These are phyloP conservation scores for Amiota minor DNA, from an alignment of 2,888 invertebrate species.

Conservation along the genomic window DNA sequence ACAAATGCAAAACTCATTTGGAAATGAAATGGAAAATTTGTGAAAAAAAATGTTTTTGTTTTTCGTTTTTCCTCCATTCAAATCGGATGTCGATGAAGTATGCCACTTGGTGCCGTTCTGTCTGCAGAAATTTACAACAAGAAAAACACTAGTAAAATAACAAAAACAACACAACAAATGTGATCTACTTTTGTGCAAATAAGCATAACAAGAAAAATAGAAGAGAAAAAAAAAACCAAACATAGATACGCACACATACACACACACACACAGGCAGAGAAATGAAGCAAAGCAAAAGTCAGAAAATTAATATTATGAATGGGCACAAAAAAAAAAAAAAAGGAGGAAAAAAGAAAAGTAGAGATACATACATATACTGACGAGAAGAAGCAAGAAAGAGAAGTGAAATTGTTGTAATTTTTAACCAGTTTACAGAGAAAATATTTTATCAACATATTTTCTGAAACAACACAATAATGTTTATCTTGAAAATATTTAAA, in stretches of 20 bases:
- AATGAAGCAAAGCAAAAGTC: neutral
- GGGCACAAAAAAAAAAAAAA: slow-evolving; percentile 31
- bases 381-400: neutral
- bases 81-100: slow-evolving; percentile 54
- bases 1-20: too few species aligned
- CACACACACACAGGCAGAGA: neutral
- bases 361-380: slow-evolving; percentile 13
- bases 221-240: slow-evolving; percentile 4
- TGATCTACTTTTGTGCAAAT: slow-evolving; percentile 22
- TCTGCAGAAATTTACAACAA: slow-evolving; percentile 52
- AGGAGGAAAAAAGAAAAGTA: slow-evolving; percentile 43
- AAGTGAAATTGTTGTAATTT: slow-evolving; percentile 55
- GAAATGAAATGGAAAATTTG: too few species aligned
- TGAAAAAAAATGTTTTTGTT: slow-evolving; percentile 1
- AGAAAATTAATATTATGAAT: slow-evolving; percentile 27
- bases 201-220: slow-evolving; percentile 17
- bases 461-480: slow-evolving; percentile 69
- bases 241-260: neutral
- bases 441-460: slow-evolving; percentile 70
- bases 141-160: slow-evolving; percentile 15
- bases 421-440: slow-evolving; percentile 67
- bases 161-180: slow-evolving; percentile 15
- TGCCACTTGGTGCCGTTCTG: slow-evolving; percentile 62
- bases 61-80: neutral
- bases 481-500: slow-evolving; percentile 73